Evolutionary conservation across 2,113 vertebrate species (phyloP).

Genomic region (Delphinapterus leucas): DNA sequence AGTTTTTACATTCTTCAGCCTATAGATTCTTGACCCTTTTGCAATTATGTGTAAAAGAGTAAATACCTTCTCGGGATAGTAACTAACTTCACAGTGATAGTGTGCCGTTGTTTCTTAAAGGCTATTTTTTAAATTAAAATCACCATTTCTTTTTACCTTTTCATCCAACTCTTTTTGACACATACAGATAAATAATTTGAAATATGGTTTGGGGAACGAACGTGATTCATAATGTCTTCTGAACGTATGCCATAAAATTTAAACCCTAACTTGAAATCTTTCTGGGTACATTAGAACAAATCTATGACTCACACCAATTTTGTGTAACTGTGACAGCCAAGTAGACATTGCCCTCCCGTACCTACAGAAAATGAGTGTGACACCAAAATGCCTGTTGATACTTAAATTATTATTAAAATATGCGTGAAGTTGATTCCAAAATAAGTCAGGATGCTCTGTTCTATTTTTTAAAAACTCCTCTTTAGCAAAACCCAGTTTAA

Average conservation of each 20-base stretch:
- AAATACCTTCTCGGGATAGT: neutral
- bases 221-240: neutral
- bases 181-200: neutral
- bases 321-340: neutral
- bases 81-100: neutral
- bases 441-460: neutral
- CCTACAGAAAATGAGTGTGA: neutral
- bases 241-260: neutral
- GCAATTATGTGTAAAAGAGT: neutral
- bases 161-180: neutral
- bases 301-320: neutral
- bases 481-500: constrained; percentile 62
- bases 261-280: constrained; percentile 31
- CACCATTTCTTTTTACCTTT: neutral
- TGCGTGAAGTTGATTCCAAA: constrained; percentile 28
- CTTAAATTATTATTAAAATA: constrained; percentile 48
- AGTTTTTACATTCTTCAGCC: neutral
- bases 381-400: neutral
- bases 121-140: neutral
- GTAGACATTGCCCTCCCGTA: neutral
- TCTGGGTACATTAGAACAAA: neutral
- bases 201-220: neutral
- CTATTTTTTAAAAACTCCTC: constrained; percentile 21
- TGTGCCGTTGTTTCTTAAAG: neutral
- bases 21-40: neutral